phyloP scores from a whole-genome alignment of 2,113 vertebrate genomes.

The Protobothrops mucrosquamatus region DNA sequence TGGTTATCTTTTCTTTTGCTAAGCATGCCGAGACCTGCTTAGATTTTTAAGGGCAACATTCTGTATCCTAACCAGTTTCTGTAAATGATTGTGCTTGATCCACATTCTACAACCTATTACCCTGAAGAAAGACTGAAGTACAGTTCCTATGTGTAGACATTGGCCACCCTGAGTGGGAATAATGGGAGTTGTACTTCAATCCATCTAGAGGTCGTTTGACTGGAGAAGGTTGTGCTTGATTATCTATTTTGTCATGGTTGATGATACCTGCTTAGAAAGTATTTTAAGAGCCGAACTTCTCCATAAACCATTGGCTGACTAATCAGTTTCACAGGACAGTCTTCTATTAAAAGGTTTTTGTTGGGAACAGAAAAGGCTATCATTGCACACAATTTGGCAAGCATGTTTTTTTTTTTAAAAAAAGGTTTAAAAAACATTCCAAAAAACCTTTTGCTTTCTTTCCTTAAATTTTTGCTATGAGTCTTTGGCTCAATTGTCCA shows the following conservation, averaged over 20 bases:
- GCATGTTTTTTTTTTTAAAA: constrained; percentile 42
- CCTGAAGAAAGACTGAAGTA: background rate
- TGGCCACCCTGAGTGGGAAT: background rate
- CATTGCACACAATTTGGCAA: constrained; percentile 30
- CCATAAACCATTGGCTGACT: constrained; percentile 32
- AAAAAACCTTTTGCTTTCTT: constrained; percentile 26
- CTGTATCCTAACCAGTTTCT: background rate
- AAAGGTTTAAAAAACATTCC: background rate
- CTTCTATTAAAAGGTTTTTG: constrained; percentile 22
- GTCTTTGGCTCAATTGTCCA: constrained; percentile 7
- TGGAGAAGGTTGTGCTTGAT: background rate
- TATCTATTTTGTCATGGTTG: background rate
- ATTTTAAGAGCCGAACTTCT: constrained; percentile 32
- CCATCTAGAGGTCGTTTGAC: background rate
- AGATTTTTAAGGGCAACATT: background rate
- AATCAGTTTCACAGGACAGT: constrained; percentile 29
- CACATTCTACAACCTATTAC: background rate
- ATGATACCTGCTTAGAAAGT: constrained; percentile 32
- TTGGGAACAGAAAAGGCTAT: background rate
- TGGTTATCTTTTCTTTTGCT: background rate
- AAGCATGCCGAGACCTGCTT: background rate
- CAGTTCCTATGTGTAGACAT: background rate
- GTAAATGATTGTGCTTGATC: background rate
- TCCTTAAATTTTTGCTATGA: constrained; percentile 26
- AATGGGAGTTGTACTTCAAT: background rate